phyloP scores from a whole-genome alignment of 2,888 invertebrate genomes.

The Synergus umbraculus region DNA sequence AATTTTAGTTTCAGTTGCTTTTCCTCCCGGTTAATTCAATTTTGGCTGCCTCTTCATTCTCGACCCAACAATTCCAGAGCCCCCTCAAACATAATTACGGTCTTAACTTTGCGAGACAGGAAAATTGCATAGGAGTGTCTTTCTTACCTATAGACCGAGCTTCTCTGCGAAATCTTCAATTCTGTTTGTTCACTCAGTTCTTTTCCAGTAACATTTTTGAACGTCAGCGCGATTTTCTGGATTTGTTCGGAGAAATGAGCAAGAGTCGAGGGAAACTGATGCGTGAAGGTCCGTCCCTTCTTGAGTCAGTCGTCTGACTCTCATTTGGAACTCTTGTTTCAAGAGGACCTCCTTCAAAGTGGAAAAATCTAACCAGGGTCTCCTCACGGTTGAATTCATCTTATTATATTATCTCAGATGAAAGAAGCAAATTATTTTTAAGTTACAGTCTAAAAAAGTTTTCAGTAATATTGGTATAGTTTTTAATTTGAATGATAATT shows the following conservation, averaged over 20 bases:
- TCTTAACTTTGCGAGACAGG: constrained; percentile 14
- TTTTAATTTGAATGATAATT: too few relatives aligned
- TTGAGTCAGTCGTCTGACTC: constrained; percentile 21
- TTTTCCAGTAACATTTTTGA: background rate
- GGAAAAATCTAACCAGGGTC: background rate
- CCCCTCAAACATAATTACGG: constrained; percentile 15
- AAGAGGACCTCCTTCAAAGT: background rate
- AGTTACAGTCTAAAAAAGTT: too few relatives aligned
- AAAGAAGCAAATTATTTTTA: too few relatives aligned
- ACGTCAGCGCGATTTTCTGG: constrained; percentile 11
- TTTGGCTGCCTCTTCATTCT: constrained; percentile 17
- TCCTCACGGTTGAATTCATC: background rate
- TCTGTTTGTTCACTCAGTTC: constrained; percentile 9
- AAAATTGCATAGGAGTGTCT: constrained; percentile 23
- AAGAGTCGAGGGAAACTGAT: constrained; percentile 40
- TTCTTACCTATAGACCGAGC: background rate
- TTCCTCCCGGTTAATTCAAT: background rate
- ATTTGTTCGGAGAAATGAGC: constrained; percentile 40
- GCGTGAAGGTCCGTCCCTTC: constrained; percentile 28
- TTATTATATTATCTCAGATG: background rate
- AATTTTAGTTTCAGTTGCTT: background rate
- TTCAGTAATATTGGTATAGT: too few relatives aligned
- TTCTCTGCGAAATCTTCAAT: constrained; percentile 8
- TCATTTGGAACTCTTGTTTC: constrained; percentile 30
- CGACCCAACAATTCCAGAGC: constrained; percentile 12